Percentiles rank a stretch among this genome's conserved stretches.
Conservation (phyloP, 2,797 vertebrate species). For the Lithobates pipiens region DNA sequence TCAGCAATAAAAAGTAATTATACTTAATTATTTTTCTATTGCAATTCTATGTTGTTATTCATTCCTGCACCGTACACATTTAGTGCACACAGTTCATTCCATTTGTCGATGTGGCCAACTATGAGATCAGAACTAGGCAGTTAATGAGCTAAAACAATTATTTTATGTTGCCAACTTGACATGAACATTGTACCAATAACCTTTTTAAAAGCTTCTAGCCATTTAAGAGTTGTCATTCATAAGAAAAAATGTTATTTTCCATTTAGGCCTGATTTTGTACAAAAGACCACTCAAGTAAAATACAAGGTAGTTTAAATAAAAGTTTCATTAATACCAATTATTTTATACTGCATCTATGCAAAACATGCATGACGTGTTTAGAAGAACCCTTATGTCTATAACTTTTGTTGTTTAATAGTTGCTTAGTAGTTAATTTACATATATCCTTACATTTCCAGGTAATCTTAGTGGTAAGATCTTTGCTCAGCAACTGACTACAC, state of each 20-base stretch:
- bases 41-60: background rate
- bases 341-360: too few species aligned
- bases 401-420: too few species aligned
- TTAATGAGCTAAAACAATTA: slow-evolving; percentile 8
- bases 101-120: background rate
- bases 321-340: too few species aligned
- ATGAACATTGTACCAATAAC: background rate
- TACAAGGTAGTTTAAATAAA: background rate
- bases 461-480: too few species aligned
- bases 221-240: background rate
- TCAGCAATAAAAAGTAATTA: background rate
- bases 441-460: too few species aligned
- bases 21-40: background rate
- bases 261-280: background rate
- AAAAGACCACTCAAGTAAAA: background rate
- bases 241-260: background rate
- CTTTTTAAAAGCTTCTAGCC: background rate
- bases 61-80: background rate
- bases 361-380: too few species aligned
- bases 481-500: too few species aligned
- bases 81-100: background rate
- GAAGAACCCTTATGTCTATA: too few species aligned
- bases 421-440: too few species aligned
- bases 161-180: background rate
- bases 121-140: background rate